Evolutionary conservation across 2,888 invertebrate species (phyloP).

Genomic region (Tineola bisselliella): DNA sequence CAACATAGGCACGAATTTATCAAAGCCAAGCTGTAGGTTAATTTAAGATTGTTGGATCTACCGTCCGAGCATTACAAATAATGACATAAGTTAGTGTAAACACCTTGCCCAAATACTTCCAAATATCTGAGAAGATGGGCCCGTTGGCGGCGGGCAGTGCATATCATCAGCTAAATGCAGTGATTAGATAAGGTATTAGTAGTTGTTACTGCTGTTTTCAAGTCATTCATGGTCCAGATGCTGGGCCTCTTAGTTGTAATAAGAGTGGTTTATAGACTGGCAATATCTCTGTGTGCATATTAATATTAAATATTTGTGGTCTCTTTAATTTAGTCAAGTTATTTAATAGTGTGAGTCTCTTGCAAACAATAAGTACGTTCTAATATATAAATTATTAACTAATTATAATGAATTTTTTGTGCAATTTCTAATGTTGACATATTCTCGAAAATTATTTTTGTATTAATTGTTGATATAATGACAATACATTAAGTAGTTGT

Average conservation of each 20-base stretch:
- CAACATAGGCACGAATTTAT: constrained; percentile 61
- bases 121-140: constrained; percentile 19
- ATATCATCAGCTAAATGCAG: constrained; percentile 68
- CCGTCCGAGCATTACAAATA: constrained; percentile 64
- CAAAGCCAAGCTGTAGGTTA: constrained; percentile 63
- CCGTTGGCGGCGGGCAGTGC: constrained; percentile 38
- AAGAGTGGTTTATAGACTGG: constrained; percentile 66
- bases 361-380: constrained; percentile 24
- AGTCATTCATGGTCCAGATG: constrained; percentile 61
- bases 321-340: constrained; percentile 66
- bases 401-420: not conserved
- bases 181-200: constrained; percentile 68
- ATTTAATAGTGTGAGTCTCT: constrained; percentile 66
- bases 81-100: constrained; percentile 50
- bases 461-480: constrained; percentile 51
- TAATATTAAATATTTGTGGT: constrained; percentile 56
- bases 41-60: constrained; percentile 64
- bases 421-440: constrained; percentile 35
- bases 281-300: constrained; percentile 66
- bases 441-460: constrained; percentile 62
- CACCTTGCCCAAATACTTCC: constrained; percentile 44
- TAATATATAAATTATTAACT: not conserved
- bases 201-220: constrained; percentile 60
- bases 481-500: constrained; percentile 54
- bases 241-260: constrained; percentile 51